phyloP scores from a whole-genome alignment of 1,140 invertebrate genomes.

The Oryctes rhinoceros region DNA sequence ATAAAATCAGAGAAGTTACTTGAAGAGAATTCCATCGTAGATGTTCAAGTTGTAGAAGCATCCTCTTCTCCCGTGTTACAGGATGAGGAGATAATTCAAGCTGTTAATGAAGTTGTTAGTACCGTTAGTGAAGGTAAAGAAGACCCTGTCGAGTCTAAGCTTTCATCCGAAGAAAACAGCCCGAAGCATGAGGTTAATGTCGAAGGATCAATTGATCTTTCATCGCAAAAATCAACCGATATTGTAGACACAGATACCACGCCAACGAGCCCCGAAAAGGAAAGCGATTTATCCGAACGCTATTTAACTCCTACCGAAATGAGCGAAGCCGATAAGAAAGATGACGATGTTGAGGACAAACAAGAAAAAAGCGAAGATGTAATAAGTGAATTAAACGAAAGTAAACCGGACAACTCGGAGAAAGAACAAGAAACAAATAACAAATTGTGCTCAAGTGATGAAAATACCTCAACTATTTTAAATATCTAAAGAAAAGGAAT shows the following conservation, averaged over 20 bases:
- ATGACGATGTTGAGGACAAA: slow-evolving; percentile 47
- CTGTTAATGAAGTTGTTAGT: slow-evolving; percentile 63
- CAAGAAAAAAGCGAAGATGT: slow-evolving; percentile 54
- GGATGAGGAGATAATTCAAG: slow-evolving; percentile 65
- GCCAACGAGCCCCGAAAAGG: slow-evolving; percentile 53
- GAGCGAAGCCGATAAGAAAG: slow-evolving; percentile 54
- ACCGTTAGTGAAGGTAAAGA: slow-evolving; percentile 51
- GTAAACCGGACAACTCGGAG: slow-evolving; percentile 58
- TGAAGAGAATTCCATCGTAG: slow-evolving; percentile 53
- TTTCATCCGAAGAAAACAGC: slow-evolving; percentile 32
- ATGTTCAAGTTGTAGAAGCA: slow-evolving; percentile 46
- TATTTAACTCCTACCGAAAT: slow-evolving; percentile 59
- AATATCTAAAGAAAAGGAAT: slow-evolving; percentile 19
- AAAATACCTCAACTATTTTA: slow-evolving; percentile 41
- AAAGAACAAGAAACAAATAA: slow-evolving; percentile 43
- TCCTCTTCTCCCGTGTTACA: slow-evolving; percentile 63
- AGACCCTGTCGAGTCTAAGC: slow-evolving; percentile 10
- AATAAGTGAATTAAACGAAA: slow-evolving; percentile 64
- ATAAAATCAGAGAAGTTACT: slow-evolving; percentile 68
- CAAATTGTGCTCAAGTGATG: slow-evolving; percentile 40
- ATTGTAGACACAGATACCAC: slow-evolving; percentile 38
- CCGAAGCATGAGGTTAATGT: slow-evolving; percentile 29
- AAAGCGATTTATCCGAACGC: slow-evolving; percentile 59
- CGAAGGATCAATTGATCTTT: slow-evolving; percentile 24
- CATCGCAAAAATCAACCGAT: slow-evolving; percentile 30